Base-by-base conservation (phyloP, 2,113 vertebrate species). In the Peromyscus californicus region DNA sequence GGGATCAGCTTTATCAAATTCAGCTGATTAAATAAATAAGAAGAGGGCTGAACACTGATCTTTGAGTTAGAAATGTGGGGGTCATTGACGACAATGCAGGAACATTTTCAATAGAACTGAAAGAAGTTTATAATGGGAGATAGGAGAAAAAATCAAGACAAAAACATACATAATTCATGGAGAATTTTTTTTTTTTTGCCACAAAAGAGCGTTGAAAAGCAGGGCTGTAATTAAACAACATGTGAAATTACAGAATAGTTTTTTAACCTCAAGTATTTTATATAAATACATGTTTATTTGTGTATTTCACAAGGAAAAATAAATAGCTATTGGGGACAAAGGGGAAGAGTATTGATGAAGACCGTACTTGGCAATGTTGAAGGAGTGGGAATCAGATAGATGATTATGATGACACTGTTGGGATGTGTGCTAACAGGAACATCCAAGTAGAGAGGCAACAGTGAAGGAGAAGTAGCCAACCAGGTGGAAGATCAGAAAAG, bases 221-320 rank as follows among this genome's bases (percentile, higher is more conserved):
- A 87, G 26, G 54, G 15, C 1, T 74, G 33, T 82, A 45, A 7
- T 54, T 87, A 67, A 85, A 16, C 4, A 36, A 3, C 65, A 5
- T 72, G 82, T 39, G 9, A 85, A 17, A 72, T 80, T 80, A 31
- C 31, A 36, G 75, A 75, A 76, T 1, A 1, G 3, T 5, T 67
- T 74, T 83, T 90, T 89, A 54, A 92, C 48, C 9, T 72, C 42
- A 84, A 75, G 65, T 3, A 88, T 82, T 84, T 93, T 96, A 88
- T 6, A 84, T 67, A 70, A 82, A 33, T 51, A 19, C 61, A 48
- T 70, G 7, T 45, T 94, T 7, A 42, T 39, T 88, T 26, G 19
- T 26, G 15, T 89, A 86, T 48, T 86, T 72, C 54, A 67, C 2
- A 48, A 74, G 42, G 19, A 17, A 82, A 16, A 36, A 51, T 70